Evolutionary conservation across 2,113 vertebrate species (phyloP).

Genomic region (Malurus cyaneus): DNA sequence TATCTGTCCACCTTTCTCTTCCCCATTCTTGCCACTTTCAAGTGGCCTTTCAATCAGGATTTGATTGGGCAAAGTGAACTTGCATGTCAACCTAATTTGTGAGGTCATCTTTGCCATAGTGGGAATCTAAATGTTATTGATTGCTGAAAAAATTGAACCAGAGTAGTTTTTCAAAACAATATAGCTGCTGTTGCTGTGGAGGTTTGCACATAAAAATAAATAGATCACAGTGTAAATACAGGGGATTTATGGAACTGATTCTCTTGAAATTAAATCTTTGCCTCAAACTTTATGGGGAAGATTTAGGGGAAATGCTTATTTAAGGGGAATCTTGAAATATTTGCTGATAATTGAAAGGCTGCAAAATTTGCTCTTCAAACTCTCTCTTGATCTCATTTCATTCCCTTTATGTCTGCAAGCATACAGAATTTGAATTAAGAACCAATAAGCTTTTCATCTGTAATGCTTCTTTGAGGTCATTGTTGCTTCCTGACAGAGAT

Average conservation of each 20-base stretch:
- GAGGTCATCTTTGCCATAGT: not conserved
- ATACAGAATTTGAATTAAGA: not conserved
- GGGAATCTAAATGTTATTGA: not conserved
- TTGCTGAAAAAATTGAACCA: not conserved
- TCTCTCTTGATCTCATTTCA: not conserved
- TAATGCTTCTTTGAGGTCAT: not conserved
- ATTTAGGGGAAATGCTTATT: not conserved
- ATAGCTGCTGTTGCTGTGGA: not conserved
- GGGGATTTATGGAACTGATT: not conserved
- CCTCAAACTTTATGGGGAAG: not conserved
- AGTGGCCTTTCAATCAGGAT: not conserved
- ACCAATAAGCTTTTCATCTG: not conserved
- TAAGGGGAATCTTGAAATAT: not conserved
- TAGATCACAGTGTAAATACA: not conserved
- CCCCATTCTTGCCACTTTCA: not conserved
- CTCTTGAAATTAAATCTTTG: not conserved
- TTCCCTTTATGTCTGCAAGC: not conserved
- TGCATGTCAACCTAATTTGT: not conserved
- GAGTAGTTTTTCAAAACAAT: not conserved
- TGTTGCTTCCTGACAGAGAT: not conserved
- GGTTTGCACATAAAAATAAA: not conserved
- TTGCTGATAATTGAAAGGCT: not conserved
- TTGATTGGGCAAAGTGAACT: not conserved
- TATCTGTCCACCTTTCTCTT: not conserved
- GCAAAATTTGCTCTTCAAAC: not conserved